phyloP scores from a whole-genome alignment of 2,888 invertebrate species.

The Lycia hirtaria region DNA sequence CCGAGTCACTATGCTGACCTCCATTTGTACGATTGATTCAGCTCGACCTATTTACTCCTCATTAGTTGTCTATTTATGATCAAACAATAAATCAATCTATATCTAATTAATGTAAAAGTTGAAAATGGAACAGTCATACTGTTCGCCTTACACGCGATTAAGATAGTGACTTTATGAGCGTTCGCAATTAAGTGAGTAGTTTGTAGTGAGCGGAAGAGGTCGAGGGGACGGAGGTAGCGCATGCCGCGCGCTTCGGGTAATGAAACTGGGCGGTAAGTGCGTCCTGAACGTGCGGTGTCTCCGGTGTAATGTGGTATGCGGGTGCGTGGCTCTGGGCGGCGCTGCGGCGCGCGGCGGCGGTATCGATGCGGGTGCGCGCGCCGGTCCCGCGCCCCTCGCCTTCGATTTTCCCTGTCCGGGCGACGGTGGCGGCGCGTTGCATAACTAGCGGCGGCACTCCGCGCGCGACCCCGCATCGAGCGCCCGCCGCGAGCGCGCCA shows the following conservation, averaged over 20 bases:
- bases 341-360: constrained; percentile 50
- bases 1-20: constrained; percentile 29
- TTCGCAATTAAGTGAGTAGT: constrained; percentile 45
- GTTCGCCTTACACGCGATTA: constrained; percentile 25
- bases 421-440: constrained; percentile 81
- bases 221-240: constrained; percentile 22
- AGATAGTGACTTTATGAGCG: constrained; percentile 30
- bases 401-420: constrained; percentile 77
- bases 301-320: constrained; percentile 66
- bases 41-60: constrained; percentile 30
- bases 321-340: constrained; percentile 50
- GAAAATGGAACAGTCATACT: constrained; percentile 3
- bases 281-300: constrained; percentile 47
- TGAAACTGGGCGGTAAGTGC: constrained; percentile 41
- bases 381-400: constrained; percentile 66
- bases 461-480: constrained; percentile 82
- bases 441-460: constrained; percentile 82
- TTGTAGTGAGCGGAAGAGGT: constrained; percentile 36
- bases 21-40: constrained; percentile 22
- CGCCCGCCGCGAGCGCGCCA: constrained; percentile 80
- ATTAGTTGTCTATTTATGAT: neutral
- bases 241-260: constrained; percentile 32
- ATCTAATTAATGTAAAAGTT: neutral
- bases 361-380: constrained; percentile 79
- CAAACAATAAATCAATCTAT: neutral